A percentile compares a stretch with the other conserved stretches of the same genome.
Evolutionary conservation across 2,888 invertebrate species (phyloP).

Genomic region (Netelia fuscicornis): DNA sequence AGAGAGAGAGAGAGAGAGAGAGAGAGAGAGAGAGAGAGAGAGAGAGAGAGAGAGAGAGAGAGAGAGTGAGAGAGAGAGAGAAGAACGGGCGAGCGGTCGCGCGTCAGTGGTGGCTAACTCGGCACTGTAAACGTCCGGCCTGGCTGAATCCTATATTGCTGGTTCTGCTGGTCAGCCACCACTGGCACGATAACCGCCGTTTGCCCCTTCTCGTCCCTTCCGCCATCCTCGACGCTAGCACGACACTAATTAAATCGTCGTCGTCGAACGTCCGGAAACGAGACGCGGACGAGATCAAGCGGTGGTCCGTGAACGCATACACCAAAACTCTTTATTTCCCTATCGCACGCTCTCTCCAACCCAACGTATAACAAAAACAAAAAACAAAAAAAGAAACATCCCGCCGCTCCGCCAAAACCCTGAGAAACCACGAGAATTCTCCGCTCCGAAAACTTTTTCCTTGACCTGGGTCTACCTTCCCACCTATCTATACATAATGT

Average conservation of each 20-base stretch:
- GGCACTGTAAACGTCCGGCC: slow-evolving; percentile 59
- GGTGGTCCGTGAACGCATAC: slow-evolving; percentile 6
- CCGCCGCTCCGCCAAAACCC: neutral
- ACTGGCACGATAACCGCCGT: slow-evolving; percentile 50
- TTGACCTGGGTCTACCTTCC: slow-evolving; percentile 40
- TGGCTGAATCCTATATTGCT: slow-evolving; percentile 44
- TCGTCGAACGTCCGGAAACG: slow-evolving; percentile 61
- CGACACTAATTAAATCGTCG: slow-evolving; percentile 69
- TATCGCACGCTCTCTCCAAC: neutral
- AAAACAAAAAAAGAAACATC: no score
- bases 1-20: neutral
- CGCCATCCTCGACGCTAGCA: slow-evolving; percentile 35
- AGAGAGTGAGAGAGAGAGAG: slow-evolving; percentile 35
- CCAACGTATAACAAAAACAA: slow-evolving; percentile 29
- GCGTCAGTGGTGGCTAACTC: slow-evolving; percentile 61
- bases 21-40: slow-evolving; percentile 12
- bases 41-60: neutral
- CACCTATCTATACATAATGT: neutral
- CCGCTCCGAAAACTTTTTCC: slow-evolving; percentile 25
- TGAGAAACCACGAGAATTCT: slow-evolving; percentile 16
- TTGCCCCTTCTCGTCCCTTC: slow-evolving; percentile 7
- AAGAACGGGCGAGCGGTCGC: slow-evolving; percentile 22
- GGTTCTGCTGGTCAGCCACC: slow-evolving; percentile 59
- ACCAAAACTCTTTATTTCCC: slow-evolving; percentile 39
- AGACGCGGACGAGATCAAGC: slow-evolving; percentile 42